Conservation (phyloP, 53 echinoderm and acorn worm species). For the Antedon mediterranea region DNA sequence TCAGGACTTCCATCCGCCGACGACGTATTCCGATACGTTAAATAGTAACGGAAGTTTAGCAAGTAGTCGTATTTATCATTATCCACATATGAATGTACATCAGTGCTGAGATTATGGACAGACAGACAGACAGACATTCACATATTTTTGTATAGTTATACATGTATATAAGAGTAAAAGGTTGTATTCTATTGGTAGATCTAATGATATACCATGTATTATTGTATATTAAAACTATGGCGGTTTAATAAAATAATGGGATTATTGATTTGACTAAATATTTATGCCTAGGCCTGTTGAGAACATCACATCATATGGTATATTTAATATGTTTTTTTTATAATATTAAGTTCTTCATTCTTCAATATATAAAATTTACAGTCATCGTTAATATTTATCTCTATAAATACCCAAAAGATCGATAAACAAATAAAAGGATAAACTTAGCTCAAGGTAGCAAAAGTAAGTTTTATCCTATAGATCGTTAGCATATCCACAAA, state of each 20-base stretch:
- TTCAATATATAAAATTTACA: too few species aligned
- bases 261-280: neutral
- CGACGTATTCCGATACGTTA: slow-evolving; percentile 36
- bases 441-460: too few species aligned
- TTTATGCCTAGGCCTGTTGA: neutral
- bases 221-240: neutral
- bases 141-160: neutral
- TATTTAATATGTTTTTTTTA: neutral
- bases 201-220: neutral
- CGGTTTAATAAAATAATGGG: neutral
- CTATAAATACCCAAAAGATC: too few species aligned
- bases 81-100: slow-evolving; percentile 5
- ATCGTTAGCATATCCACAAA: too few species aligned
- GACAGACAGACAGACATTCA: neutral
- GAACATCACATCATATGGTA: neutral
- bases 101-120: slow-evolving; percentile 2
- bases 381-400: too few species aligned
- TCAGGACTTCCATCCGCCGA: slow-evolving; percentile 15
- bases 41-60: slow-evolving; percentile 34
- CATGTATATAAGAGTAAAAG: neutral
- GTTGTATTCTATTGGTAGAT: neutral
- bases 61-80: slow-evolving; percentile 26
- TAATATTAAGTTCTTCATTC: too few species aligned
- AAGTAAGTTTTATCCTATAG: too few species aligned
- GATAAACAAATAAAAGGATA: too few species aligned